phyloP scores from a whole-genome alignment of 1,140 invertebrate genomes.

The Orius insidiosus region DNA sequence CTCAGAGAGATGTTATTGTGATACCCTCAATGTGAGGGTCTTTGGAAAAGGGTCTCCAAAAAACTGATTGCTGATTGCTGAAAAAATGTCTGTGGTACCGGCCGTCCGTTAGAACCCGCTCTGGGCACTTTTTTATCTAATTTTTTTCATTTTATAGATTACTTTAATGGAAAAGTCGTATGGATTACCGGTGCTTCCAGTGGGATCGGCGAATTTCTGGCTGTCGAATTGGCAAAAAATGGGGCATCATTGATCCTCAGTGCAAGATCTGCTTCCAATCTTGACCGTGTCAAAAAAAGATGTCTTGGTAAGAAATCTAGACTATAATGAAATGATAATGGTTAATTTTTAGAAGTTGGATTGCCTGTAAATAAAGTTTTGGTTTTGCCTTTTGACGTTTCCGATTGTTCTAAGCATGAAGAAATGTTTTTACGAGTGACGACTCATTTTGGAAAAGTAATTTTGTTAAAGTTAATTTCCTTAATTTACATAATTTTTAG shows the following conservation, averaged over 20 bases:
- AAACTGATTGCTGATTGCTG: neutral
- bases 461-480: too few species aligned
- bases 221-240: slow-evolving; percentile 47
- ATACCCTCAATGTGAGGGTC: too few species aligned
- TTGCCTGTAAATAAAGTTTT: slow-evolving; percentile 43
- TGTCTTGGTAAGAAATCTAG: slow-evolving; percentile 41
- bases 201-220: slow-evolving; percentile 69
- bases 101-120: too few species aligned
- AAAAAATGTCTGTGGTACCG: too few species aligned
- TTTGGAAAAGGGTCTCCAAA: neutral
- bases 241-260: slow-evolving; percentile 57
- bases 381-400: slow-evolving; percentile 53
- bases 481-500: too few species aligned
- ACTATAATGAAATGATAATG: neutral
- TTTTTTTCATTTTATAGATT: slow-evolving; percentile 25
- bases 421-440: slow-evolving; percentile 43
- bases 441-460: slow-evolving; percentile 50
- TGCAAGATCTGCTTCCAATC: slow-evolving; percentile 49
- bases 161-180: slow-evolving; percentile 54
- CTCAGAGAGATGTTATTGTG: neutral
- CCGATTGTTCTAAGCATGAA: slow-evolving; percentile 41
- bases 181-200: slow-evolving; percentile 79
- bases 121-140: neutral
- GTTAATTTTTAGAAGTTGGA: slow-evolving; percentile 20
- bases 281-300: slow-evolving; percentile 53